These are phyloP conservation scores for Lacanobia oleracea DNA, from an alignment of 2,888 invertebrate genomes.

Conservation along the genomic window DNA sequence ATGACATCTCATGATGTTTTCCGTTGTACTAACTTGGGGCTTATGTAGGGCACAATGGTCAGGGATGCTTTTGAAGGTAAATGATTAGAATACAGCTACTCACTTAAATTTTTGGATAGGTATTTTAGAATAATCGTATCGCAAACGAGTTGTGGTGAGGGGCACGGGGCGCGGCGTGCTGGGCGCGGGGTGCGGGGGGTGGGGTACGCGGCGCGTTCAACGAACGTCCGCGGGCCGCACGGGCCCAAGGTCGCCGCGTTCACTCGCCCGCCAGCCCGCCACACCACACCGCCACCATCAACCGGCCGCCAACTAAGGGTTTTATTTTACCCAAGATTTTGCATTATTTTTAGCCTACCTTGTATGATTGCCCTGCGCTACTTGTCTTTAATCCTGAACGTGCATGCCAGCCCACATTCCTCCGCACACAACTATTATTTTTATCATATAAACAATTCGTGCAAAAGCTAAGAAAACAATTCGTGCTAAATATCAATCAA, in stretches of 20 bases:
- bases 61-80: constrained; percentile 1
- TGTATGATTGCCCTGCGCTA: constrained; percentile 53
- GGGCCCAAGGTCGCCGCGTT: constrained; percentile 89
- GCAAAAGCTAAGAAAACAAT: constrained; percentile 43
- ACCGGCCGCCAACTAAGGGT: constrained; percentile 68
- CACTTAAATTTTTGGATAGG: constrained; percentile 32
- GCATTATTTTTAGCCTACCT: constrained; percentile 64
- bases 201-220: constrained; percentile 83
- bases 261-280: constrained; percentile 73
- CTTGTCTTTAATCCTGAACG: constrained; percentile 51
- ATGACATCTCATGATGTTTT: constrained; percentile 32
- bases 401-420: constrained; percentile 56
- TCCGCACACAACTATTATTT: constrained; percentile 45
- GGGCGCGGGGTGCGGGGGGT: constrained; percentile 45
- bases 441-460: constrained; percentile 44
- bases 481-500: constrained; percentile 47
- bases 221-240: constrained; percentile 89
- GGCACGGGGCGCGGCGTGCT: constrained; percentile 54
- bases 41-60: background rate
- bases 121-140: constrained; percentile 82
- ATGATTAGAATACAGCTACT: constrained; percentile 18
- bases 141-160: constrained; percentile 82
- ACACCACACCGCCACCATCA: constrained; percentile 67
- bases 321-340: constrained; percentile 71
- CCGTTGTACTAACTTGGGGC: constrained; percentile 4